Conservation (phyloP, 2,888 invertebrate species). For the Parnassius mnemosyne region DNA sequence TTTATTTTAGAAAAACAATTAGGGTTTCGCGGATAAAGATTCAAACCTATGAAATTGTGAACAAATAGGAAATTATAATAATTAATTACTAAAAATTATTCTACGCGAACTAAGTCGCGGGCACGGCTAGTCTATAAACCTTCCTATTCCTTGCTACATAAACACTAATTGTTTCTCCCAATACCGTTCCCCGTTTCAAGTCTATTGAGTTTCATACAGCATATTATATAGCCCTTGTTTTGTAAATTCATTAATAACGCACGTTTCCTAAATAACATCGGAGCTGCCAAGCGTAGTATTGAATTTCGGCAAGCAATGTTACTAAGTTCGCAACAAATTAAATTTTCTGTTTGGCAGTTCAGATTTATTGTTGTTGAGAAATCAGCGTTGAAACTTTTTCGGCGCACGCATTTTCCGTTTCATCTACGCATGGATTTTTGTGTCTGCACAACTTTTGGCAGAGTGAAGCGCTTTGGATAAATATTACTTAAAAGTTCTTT, state of each 20-base stretch:
- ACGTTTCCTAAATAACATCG: conserved; percentile 24
- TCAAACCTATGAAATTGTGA: too few species aligned
- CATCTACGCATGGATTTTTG: conserved; percentile 7
- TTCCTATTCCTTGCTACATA: too few species aligned
- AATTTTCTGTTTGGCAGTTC: conserved; percentile 27
- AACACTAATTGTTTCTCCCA: too few species aligned
- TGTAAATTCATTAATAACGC: conserved; percentile 25
- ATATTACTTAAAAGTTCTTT: conserved; percentile 10
- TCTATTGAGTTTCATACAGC: not conserved
- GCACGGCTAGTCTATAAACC: too few species aligned
- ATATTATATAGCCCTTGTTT: not conserved
- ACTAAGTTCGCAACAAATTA: conserved; percentile 26
- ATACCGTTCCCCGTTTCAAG: too few species aligned
- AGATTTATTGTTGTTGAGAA: conserved; percentile 26
- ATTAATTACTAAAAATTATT: too few species aligned
- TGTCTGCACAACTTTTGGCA: conserved; percentile 1
- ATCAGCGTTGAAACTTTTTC: conserved; percentile 23
- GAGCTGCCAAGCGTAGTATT: conserved; percentile 25
- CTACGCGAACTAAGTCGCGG: too few species aligned
- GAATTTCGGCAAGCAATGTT: conserved; percentile 19
- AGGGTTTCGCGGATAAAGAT: too few species aligned
- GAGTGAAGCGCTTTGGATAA: not conserved
- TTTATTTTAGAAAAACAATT: too few species aligned
- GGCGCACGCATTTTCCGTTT: conserved; percentile 14
- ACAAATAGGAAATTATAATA: too few species aligned